Evolutionary conservation across 2,113 vertebrate species (phyloP).

Genomic region (Tichodroma muraria): DNA sequence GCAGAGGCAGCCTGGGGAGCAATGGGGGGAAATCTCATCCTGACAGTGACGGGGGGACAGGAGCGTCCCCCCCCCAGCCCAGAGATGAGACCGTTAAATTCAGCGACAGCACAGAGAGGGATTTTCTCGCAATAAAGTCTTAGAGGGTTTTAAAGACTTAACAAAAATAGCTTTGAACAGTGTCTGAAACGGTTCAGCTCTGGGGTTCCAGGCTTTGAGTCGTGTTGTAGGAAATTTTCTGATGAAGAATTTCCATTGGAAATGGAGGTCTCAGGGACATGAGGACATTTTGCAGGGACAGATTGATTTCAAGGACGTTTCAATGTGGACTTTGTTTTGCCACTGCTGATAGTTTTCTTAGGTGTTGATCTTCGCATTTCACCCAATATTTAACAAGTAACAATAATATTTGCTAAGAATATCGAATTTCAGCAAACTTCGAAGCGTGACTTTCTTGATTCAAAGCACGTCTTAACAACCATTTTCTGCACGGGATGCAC

Average conservation of each 20-base stretch:
- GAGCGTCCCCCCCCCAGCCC: rapidly evolving
- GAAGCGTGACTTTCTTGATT: neutral
- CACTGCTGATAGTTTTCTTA: neutral
- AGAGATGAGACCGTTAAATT: neutral
- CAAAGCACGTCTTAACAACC: neutral
- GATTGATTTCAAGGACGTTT: neutral
- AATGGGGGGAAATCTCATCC: neutral
- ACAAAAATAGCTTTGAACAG: neutral
- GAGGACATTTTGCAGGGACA: neutral
- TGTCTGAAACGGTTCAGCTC: neutral
- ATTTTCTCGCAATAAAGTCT: neutral
- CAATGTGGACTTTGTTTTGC: neutral
- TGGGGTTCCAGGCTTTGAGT: neutral
- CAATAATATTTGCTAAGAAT: neutral
- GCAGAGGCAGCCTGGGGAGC: neutral
- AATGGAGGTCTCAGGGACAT: neutral
- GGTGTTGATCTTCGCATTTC: neutral
- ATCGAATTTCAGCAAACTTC: neutral
- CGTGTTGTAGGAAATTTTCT: neutral
- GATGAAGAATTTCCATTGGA: neutral
- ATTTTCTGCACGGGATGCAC: neutral
- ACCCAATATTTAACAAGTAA: neutral
- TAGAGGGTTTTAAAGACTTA: neutral
- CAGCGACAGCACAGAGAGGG: neutral
- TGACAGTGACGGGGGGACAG: rapidly evolving